Base-by-base conservation (phyloP, 2,797 vertebrate species). In the Halcyon badia region DNA sequence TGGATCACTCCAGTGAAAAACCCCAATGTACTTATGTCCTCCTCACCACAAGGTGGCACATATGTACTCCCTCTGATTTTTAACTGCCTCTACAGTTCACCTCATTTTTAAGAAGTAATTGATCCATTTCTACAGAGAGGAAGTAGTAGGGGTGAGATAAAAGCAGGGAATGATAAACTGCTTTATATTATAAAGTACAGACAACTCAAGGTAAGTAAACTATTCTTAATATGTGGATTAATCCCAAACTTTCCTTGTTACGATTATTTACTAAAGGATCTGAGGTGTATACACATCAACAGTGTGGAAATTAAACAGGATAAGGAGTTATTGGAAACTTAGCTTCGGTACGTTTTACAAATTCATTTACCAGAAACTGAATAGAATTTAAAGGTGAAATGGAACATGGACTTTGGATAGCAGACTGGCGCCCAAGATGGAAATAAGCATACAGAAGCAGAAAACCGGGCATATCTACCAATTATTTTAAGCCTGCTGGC, bases 11-110 rank as follows among this genome's bases (percentile, higher is more conserved):
- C 85, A 44, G 10, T 30, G 60, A 61, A 75, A 89, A 66, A 9
- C 2, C 9, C 13, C 16, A 5, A n/a, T 56, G 86, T 37, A 33
- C 3, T 56, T 17, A 24, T 48, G 73, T 10, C 9, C 65, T 58
- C 54, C 72, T 88, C 56, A 81, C 96, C 96, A 97, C 89, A 65
- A 96, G 93, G 91, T 84, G 93, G 93, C 93, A 97, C 20, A 48
- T 78, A 48, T 0, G 6, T 42, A 52, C 51, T 58, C 80, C 37
- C 60, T 25, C 28, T 35, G 46, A 70, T 33, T 75, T 87, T 94
- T 48, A 83, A 69, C 57, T 64, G 41, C 52, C 48, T 71, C 52
- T 31, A 14, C 15, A 24, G 4, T 31, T 70, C 5, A 30, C 35
- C 75, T 18, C 11, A 26, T 46, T 89, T 69, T 83, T 39, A 85